Percentiles rank a stretch among this genome's conserved stretches.
Conservation (phyloP, 2,797 vertebrate genomes). For the Pseudocheirus occidentalis region DNA sequence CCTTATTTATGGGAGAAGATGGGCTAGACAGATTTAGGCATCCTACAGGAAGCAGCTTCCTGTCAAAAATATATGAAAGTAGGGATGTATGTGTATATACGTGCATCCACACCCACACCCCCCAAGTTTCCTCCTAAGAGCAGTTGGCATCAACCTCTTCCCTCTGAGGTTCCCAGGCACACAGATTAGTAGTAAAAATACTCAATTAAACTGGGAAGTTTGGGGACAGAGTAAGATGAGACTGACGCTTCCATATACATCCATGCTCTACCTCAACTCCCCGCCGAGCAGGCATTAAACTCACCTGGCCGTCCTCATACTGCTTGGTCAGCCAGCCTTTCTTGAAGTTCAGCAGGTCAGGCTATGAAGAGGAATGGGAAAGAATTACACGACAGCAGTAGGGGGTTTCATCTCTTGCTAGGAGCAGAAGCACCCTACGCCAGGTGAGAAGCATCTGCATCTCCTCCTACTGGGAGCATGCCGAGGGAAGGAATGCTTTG, state of each 20-base stretch:
- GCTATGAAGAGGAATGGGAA: conserved; percentile 84
- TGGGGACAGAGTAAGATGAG: background rate
- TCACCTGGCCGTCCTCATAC: conserved; percentile 96
- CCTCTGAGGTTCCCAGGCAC: background rate
- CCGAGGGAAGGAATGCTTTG: background rate
- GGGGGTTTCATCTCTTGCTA: background rate
- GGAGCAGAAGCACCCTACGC: background rate
- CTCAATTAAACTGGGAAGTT: background rate
- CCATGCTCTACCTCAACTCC: rapidly evolving
- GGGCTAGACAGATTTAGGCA: background rate
- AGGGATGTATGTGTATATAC: no score
- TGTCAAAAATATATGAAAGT: no score
- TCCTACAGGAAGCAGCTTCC: background rate
- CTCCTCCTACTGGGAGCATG: background rate
- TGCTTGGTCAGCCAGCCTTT: conserved; percentile 99
- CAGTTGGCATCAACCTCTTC: background rate
- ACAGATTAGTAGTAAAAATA: background rate
- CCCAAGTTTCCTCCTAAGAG: background rate
- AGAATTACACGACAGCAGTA: conserved; percentile 40
- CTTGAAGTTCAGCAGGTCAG: conserved; percentile 98
- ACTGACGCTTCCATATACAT: rapidly evolving
- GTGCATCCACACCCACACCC: no score
- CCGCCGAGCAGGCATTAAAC: conserved; percentile 21
- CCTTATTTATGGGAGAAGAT: background rate
- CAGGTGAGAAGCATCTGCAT: background rate